These are phyloP conservation scores for Aspidiotus destructor DNA, from an alignment of 2,888 invertebrate genomes.

Conservation along the genomic window DNA sequence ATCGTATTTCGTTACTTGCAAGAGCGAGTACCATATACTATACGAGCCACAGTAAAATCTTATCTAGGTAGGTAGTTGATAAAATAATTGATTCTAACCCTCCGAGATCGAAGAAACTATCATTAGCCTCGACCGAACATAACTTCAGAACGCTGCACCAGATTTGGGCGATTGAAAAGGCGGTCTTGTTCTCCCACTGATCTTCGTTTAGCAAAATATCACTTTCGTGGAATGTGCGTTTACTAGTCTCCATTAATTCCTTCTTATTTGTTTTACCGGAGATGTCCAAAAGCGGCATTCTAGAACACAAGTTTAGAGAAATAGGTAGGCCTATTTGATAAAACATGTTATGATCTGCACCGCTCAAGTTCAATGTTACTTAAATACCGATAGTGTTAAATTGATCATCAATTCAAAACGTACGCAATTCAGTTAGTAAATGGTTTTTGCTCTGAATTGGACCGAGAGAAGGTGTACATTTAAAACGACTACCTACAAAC, in stretches of 20 bases:
- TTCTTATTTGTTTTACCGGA: slow-evolving; percentile 38
- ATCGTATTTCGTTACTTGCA: too few relatives aligned
- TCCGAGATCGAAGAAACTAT: slow-evolving; percentile 39
- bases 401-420: too few relatives aligned
- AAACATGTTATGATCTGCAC: too few relatives aligned
- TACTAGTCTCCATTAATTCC: slow-evolving; percentile 35
- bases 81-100: slow-evolving; percentile 36
- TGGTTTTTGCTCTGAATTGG: too few relatives aligned
- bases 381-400: too few relatives aligned
- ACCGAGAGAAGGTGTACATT: too few relatives aligned
- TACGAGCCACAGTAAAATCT: too few relatives aligned
- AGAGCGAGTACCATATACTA: too few relatives aligned
- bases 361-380: not conserved
- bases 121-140: slow-evolving; percentile 37
- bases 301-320: slow-evolving; percentile 22
- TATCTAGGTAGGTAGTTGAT: not conserved
- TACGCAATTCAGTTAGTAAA: too few relatives aligned
- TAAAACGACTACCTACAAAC: too few relatives aligned
- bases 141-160: slow-evolving; percentile 37
- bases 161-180: slow-evolving; percentile 36
- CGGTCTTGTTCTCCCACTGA: slow-evolving; percentile 35
- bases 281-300: slow-evolving; percentile 38
- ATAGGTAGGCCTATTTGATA: too few relatives aligned
- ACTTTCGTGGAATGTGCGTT: slow-evolving; percentile 28
- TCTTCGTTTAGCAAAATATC: slow-evolving; percentile 35